phyloP scores from a whole-genome alignment of 2,888 invertebrate genomes.

The Apoderus coryli region DNA sequence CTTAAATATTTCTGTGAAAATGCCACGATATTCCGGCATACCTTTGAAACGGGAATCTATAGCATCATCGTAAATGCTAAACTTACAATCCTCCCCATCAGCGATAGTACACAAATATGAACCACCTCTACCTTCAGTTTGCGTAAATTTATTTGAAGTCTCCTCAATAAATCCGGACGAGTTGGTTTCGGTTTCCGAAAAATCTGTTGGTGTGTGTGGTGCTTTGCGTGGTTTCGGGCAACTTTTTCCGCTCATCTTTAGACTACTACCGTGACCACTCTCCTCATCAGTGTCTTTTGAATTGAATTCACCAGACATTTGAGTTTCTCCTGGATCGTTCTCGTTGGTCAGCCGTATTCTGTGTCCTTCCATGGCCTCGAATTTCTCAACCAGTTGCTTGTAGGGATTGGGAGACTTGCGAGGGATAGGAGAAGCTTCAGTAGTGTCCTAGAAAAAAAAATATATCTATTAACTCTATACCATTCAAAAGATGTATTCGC shows the following conservation, averaged over 20 bases:
- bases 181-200: conserved; percentile 73
- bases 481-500: no score
- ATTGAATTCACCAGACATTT: conserved; percentile 58
- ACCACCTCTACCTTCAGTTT: conserved; percentile 67
- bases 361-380: conserved; percentile 69
- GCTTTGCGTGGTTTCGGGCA: conserved; percentile 38
- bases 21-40: conserved; percentile 63
- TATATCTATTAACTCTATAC: conserved; percentile 3
- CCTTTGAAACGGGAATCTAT: conserved; percentile 71
- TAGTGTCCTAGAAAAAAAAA: conserved; percentile 15
- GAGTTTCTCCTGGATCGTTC: conserved; percentile 55
- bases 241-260: conserved; percentile 29
- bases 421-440: conserved; percentile 17
- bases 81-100: conserved; percentile 73
- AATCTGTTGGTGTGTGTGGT: conserved; percentile 64
- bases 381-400: conserved; percentile 69
- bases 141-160: conserved; percentile 68
- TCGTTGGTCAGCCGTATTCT: conserved; percentile 42
- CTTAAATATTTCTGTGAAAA: conserved; percentile 73
- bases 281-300: conserved; percentile 48
- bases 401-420: conserved; percentile 49
- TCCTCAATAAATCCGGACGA: conserved; percentile 74
- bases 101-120: conserved; percentile 72
- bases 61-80: conserved; percentile 67
- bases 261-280: conserved; percentile 43